Evolutionary conservation across 2,888 invertebrate species (phyloP).

Genomic region (Caenorhabditis angaria): DNA sequence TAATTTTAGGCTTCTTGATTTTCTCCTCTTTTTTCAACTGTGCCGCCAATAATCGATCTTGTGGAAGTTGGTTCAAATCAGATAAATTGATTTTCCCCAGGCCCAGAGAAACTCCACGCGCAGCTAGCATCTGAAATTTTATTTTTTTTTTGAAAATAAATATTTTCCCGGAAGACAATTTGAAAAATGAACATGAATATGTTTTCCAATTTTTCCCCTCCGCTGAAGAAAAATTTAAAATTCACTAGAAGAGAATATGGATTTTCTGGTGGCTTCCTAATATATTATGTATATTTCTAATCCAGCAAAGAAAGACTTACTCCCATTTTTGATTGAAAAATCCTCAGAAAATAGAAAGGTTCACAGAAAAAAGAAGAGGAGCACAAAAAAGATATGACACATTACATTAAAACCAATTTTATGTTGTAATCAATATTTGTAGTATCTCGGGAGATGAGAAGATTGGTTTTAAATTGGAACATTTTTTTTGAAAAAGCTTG

Average conservation of each 20-base stretch:
- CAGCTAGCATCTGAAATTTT: constrained; percentile 60
- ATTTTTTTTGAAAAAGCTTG: too few species aligned
- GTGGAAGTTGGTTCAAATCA: constrained; percentile 64
- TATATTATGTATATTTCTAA: too few species aligned
- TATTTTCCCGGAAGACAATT: background rate
- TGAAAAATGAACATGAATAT: background rate
- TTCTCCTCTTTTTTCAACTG: constrained; percentile 45
- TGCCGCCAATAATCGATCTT: constrained; percentile 38
- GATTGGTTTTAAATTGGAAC: too few species aligned
- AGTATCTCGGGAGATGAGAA: too few species aligned
- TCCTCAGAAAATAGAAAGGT: too few species aligned
- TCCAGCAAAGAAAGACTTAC: background rate
- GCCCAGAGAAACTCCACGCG: constrained; percentile 70
- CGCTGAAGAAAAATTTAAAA: too few species aligned
- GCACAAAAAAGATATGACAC: background rate
- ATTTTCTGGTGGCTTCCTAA: too few species aligned
- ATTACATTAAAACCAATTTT: background rate
- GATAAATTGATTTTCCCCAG: constrained; percentile 71
- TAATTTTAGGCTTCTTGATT: constrained; percentile 59
- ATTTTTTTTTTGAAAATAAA: background rate
- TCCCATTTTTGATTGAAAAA: background rate
- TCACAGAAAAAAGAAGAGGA: background rate
- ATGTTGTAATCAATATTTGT: background rate
- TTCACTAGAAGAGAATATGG: too few species aligned
- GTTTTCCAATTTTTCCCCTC: background rate